phyloP scores from a whole-genome alignment of 2,113 vertebrate species.

The Sander vitreus region DNA sequence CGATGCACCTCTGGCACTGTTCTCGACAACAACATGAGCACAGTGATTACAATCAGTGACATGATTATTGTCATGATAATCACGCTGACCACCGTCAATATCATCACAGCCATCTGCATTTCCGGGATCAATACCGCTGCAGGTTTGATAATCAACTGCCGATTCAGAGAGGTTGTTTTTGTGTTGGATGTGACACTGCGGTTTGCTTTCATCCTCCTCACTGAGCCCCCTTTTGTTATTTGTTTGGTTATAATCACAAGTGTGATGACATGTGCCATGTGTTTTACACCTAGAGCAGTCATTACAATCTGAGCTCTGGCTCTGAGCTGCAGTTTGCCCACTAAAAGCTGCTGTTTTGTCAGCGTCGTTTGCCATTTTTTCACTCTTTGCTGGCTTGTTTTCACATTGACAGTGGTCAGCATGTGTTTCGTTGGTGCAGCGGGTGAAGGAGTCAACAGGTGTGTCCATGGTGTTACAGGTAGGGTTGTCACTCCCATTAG shows the following conservation, averaged over 20 bases:
- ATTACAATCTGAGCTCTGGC: neutral
- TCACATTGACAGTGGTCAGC: slow-evolving; percentile 9
- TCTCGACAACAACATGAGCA: neutral
- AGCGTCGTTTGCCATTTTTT: neutral
- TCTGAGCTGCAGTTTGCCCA: neutral
- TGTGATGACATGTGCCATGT: neutral
- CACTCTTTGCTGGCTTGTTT: neutral
- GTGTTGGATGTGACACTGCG: slow-evolving; percentile 8
- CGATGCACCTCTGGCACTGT: neutral
- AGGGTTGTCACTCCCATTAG: too few species aligned
- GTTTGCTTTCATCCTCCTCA: slow-evolving; percentile 4
- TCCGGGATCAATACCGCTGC: neutral
- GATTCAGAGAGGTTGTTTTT: neutral
- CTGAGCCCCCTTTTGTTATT: neutral
- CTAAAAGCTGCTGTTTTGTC: neutral
- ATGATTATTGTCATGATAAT: neutral
- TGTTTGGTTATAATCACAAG: neutral
- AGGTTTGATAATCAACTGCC: neutral
- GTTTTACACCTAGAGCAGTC: neutral
- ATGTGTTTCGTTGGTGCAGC: slow-evolving; percentile 14
- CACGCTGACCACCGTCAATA: slow-evolving; percentile 21
- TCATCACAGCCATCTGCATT: neutral
- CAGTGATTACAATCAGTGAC: slow-evolving; percentile 46
- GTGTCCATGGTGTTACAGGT: neutral
- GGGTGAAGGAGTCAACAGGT: neutral